Evolutionary conservation across 2,888 invertebrate species (phyloP), one percentile per base, ranked within the genome.

Genomic region (Leucozona laternaria): DNA sequence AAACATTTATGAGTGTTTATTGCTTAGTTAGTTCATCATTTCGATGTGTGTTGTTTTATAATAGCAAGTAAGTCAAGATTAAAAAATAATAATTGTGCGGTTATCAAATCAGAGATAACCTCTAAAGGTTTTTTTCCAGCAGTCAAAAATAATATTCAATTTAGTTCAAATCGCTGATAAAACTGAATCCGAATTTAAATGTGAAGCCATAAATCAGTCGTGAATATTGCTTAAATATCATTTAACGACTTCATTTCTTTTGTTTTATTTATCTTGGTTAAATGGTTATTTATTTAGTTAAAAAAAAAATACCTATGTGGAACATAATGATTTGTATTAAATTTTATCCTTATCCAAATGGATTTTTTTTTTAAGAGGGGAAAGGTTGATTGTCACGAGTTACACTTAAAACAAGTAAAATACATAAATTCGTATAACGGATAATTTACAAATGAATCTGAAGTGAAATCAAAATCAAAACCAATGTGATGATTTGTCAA

Each of bases 41-140:
- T 60, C 22, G 31, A 60, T 60, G 20, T 60, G 60, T 60, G n/a
- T 28, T 31, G 8, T 31, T 60, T n/a, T n/a, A n/a, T n/a, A n/a
- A n/a, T n/a, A n/a, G n/a, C n/a, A 60, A 58, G 34, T 58, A 20
- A 58, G 58, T 58, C 20, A 15, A 37, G 60, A 60, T 60, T 60
- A 60, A 60, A 60, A n/a, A n/a, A n/a, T n/a, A n/a, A 60, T 60
- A 60, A 60, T 60, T 60, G 57, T 60, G n/a, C n/a, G 40, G 37
- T 60, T 60, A 60, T 60, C 60, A 60, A 22, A 40, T 15, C 2
- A 37, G 22, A 40, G 60, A 60, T 60, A 60, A 60, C 60, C 60
- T 60, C 22, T 22, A 6, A 6, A 40, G 60, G 60, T 60, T 60
- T 40, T 60, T 60, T 60, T 60, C 60, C 60, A 58, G 58, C 60